phyloP scores from a whole-genome alignment of 1,140 invertebrate species.

The Tenebrio molitor region DNA sequence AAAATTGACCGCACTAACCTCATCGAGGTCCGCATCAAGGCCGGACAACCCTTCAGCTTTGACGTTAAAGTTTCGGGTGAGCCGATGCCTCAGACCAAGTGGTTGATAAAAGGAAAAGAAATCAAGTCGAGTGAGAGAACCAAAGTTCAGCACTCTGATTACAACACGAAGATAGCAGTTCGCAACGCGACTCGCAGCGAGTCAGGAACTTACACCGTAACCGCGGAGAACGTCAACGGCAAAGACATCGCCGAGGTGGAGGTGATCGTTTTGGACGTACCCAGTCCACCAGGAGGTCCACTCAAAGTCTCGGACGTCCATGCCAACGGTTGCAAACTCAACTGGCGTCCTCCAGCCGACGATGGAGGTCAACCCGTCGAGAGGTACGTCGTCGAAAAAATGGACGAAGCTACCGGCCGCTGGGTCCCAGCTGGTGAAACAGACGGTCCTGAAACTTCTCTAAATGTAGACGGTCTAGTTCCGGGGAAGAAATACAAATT shows the following conservation, averaged over 20 bases:
- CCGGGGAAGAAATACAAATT: slow-evolving; percentile 98
- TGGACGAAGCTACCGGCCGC: slow-evolving; percentile 91
- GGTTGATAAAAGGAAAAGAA: slow-evolving; percentile 83
- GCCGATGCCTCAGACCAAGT: slow-evolving; percentile 91
- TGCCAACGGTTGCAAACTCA: slow-evolving; percentile 86
- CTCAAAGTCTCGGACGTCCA: slow-evolving; percentile 89
- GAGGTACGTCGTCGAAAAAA: slow-evolving; percentile 93
- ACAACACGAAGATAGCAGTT: slow-evolving; percentile 91
- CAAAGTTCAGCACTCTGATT: slow-evolving; percentile 87
- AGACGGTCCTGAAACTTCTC: slow-evolving; percentile 79
- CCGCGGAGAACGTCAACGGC: slow-evolving; percentile 94
- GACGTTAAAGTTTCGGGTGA: slow-evolving; percentile 90
- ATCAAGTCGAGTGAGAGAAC: slow-evolving; percentile 78
- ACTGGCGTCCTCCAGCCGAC: slow-evolving; percentile 92
- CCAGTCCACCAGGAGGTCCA: slow-evolving; percentile 91
- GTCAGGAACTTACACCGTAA: slow-evolving; percentile 92
- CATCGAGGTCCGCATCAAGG: slow-evolving; percentile 88
- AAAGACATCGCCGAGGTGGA: slow-evolving; percentile 92
- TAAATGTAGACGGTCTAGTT: slow-evolving; percentile 82
- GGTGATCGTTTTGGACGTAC: slow-evolving; percentile 93
- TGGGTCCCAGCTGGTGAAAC: slow-evolving; percentile 96
- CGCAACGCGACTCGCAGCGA: slow-evolving; percentile 89
- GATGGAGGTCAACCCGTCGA: slow-evolving; percentile 92
- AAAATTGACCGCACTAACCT: slow-evolving; percentile 91
- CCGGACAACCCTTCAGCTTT: slow-evolving; percentile 88